Conservation (phyloP, 2,888 invertebrate genomes). For the Neelides folsomi region DNA sequence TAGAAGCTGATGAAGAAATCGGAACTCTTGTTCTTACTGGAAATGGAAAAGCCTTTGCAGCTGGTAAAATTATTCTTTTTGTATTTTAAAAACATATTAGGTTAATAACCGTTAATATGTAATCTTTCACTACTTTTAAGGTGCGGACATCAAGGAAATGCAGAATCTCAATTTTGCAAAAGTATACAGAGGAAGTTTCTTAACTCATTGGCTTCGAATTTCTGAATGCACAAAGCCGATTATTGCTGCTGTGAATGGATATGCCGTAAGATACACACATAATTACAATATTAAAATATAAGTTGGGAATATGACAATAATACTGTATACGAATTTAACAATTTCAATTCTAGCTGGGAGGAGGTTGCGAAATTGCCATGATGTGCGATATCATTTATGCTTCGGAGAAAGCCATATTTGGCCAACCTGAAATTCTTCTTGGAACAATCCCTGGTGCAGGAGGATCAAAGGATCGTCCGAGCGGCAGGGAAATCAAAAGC, state of each 20-base stretch:
- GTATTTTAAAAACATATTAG: no score
- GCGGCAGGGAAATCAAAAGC: constrained; percentile 92
- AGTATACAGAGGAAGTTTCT: constrained; percentile 59
- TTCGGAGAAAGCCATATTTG: constrained; percentile 94
- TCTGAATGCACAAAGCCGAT: constrained; percentile 71
- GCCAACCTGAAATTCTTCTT: constrained; percentile 92
- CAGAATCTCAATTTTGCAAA: constrained; percentile 58
- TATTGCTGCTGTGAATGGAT: constrained; percentile 98
- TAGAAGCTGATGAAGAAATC: constrained; percentile 58
- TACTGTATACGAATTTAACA: no score
- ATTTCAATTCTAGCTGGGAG: constrained; percentile 89
- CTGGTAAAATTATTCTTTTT: no score
- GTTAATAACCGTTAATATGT: no score
- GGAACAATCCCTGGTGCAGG: constrained; percentile 97
- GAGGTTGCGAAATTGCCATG: constrained; percentile 98
- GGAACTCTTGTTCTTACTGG: constrained; percentile 89
- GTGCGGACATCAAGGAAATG: constrained; percentile 98
- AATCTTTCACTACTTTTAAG: constrained; percentile 48
- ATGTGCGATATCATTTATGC: constrained; percentile 99
- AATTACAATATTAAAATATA: no score
- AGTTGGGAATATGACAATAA: no score
- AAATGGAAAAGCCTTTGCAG: constrained; percentile 57
- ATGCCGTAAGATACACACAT: constrained; percentile 60
- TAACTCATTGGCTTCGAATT: constrained; percentile 70
- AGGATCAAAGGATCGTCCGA: constrained; percentile 69